Evolutionary conservation across 1,140 invertebrate genomes (phyloP).

Genomic region (Notospermus geniculatus): DNA sequence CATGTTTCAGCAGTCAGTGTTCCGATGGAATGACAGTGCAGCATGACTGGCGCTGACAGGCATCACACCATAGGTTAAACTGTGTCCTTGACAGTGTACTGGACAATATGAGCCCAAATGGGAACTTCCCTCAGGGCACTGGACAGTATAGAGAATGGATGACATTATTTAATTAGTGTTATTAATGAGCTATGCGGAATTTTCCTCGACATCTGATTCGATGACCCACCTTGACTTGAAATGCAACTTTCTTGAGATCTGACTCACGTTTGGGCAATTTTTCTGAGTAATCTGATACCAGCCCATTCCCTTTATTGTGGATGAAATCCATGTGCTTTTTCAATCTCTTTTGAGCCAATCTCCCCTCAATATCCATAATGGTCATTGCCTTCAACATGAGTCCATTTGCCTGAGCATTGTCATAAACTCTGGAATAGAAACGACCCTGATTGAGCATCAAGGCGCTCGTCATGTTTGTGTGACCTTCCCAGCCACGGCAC

Average conservation of each 20-base stretch:
- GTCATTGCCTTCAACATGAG: constrained; percentile 26
- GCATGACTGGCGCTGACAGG: no score
- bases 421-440: constrained; percentile 21
- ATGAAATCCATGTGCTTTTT: constrained; percentile 1
- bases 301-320: no score
- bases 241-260: constrained; percentile 22
- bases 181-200: background rate
- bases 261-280: constrained; percentile 12
- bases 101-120: no score
- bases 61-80: no score
- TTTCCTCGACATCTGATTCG: background rate
- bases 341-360: background rate
- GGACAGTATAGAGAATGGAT: no score
- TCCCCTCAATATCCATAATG: constrained; percentile 17
- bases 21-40: no score
- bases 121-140: no score
- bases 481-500: background rate
- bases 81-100: no score
- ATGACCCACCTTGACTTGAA: constrained; percentile 19
- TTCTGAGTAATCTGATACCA: constrained; percentile 10
- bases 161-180: background rate
- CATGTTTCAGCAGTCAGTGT: no score
- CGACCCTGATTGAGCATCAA: background rate
- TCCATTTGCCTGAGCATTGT: constrained; percentile 25
- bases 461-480: background rate